Conservation (phyloP, 2,113 vertebrate species). For the Struthio camelus region DNA sequence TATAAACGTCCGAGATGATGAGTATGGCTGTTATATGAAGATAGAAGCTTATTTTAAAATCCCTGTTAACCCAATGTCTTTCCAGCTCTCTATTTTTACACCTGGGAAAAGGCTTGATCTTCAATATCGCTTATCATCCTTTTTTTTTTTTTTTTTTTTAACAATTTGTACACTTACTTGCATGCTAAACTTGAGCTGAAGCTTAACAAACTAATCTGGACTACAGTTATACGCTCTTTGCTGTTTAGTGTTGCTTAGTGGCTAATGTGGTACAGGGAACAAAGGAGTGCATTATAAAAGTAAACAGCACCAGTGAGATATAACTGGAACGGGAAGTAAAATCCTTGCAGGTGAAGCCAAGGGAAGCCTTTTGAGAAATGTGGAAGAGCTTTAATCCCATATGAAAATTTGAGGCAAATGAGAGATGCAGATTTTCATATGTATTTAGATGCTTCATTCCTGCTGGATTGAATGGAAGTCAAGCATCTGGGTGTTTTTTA, state of each 20-base stretch:
- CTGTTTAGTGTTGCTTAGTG: not conserved
- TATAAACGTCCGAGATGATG: fast-evolving
- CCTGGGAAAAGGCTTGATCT: fast-evolving
- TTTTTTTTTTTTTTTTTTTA: not conserved
- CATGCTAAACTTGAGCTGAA: not conserved
- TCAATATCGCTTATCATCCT: not conserved
- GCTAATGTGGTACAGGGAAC: not conserved
- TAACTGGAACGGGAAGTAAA: not conserved
- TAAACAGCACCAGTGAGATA: not conserved
- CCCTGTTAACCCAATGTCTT: not conserved
- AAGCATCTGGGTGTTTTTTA: not conserved
- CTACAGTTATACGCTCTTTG: not conserved
- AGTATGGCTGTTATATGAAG: not conserved
- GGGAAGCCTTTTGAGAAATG: not conserved
- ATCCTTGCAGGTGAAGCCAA: not conserved
- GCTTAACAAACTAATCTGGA: not conserved
- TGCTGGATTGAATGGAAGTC: not conserved
- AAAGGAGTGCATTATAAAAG: not conserved
- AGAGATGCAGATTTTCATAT: not conserved
- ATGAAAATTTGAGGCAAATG: not conserved
- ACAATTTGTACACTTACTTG: not conserved
- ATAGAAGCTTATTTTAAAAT: not conserved
- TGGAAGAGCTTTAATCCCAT: not conserved
- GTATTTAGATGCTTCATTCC: not conserved
- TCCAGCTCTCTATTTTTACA: not conserved